phyloP scores from a whole-genome alignment of 2,113 vertebrate genomes.

The Dicentrarchus labrax region DNA sequence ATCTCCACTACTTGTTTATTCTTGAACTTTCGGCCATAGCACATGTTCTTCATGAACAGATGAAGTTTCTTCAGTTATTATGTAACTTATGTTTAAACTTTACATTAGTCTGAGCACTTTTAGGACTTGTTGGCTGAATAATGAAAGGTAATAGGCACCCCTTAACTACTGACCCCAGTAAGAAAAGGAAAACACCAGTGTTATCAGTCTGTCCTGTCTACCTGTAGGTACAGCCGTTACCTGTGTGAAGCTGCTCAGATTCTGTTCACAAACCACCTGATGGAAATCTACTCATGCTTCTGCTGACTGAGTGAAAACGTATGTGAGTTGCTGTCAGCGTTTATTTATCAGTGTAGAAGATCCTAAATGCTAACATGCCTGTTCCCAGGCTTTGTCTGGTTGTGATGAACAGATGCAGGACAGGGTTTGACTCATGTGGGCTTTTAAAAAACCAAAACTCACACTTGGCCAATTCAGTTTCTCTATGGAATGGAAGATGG shows the following conservation, averaged over 20 bases:
- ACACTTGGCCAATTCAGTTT: neutral
- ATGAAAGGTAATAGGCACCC: neutral
- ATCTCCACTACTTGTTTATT: neutral
- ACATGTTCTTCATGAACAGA: neutral
- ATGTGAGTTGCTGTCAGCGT: constrained; percentile 47
- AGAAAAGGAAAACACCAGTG: neutral
- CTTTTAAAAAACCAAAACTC: neutral
- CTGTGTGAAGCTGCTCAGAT: constrained; percentile 53
- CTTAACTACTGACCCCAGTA: neutral
- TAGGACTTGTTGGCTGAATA: neutral
- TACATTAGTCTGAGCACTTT: neutral
- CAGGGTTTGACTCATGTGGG: neutral
- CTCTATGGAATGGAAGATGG: too few relatives aligned
- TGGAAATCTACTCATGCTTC: constrained; percentile 37
- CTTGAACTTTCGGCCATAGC: neutral
- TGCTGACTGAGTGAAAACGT: constrained; percentile 49
- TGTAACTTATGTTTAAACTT: neutral
- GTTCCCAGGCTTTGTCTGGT: constrained; percentile 42
- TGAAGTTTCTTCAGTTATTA: neutral
- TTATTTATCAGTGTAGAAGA: constrained; percentile 65
- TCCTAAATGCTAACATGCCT: constrained; percentile 23
- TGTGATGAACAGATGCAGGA: neutral
- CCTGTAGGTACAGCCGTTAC: constrained; percentile 6
- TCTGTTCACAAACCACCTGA: constrained; percentile 55
- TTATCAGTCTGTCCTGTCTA: neutral